These are phyloP conservation scores for Chrosomus eos DNA, from an alignment of 2,797 vertebrate species.

Conservation along the genomic window DNA sequence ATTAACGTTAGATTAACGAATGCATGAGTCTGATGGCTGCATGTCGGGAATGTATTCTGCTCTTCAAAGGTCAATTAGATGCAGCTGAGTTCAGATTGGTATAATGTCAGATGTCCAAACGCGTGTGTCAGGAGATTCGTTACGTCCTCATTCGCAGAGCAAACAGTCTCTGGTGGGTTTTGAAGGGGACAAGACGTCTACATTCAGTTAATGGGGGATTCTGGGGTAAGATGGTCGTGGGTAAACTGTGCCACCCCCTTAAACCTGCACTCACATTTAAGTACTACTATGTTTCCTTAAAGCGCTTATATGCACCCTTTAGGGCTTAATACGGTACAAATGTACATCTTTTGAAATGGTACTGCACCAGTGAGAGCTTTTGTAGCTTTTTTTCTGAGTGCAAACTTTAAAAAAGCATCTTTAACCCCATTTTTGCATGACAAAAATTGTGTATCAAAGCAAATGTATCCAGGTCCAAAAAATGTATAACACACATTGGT, in stretches of 20 bases:
- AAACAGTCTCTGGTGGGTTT: not conserved
- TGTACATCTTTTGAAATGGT: not conserved
- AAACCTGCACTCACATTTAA: not conserved
- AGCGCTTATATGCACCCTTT: not conserved
- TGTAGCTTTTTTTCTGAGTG: no score
- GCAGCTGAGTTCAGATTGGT: constrained; percentile 40
- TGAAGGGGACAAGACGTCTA: not conserved
- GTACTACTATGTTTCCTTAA: no score
- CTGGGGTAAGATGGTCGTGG: not conserved
- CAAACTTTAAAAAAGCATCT: not conserved
- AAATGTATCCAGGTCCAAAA: not conserved
- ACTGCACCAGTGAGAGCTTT: no score
- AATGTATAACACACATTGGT: not conserved
- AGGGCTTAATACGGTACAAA: not conserved
- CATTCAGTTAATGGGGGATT: not conserved
- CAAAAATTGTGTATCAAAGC: not conserved
- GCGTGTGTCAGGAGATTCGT: constrained; percentile 3
- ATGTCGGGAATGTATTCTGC: constrained; percentile 21
- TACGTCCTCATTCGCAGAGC: not conserved
- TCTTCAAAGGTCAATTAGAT: constrained; percentile 46
- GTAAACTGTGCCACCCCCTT: not conserved
- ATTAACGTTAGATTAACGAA: constrained; percentile 50
- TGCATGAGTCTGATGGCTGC: constrained; percentile 28
- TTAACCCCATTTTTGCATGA: not conserved
- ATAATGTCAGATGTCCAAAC: constrained; percentile 22